These are phyloP conservation scores for Gonioctena quinquepunctata DNA, from an alignment of 1,140 invertebrate genomes.

Conservation along the genomic window DNA sequence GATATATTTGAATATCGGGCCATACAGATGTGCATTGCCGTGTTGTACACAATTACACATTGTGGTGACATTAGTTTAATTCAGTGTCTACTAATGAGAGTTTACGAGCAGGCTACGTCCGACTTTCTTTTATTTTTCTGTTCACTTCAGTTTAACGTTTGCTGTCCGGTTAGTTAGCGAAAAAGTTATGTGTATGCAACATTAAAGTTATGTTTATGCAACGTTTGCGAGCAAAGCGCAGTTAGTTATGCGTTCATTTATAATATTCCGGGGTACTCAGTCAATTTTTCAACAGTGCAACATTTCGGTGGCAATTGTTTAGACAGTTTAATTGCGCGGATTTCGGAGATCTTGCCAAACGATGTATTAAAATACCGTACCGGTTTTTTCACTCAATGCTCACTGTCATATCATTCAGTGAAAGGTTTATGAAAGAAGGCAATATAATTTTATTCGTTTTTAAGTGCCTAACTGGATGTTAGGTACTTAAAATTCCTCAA, in stretches of 20 bases:
- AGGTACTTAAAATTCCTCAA: too few species aligned
- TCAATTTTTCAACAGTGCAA: neutral
- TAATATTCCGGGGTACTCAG: constrained; percentile 14
- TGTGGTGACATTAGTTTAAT: constrained; percentile 54
- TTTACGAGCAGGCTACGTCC: constrained; percentile 46
- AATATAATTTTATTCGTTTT: too few species aligned
- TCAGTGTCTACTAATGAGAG: constrained; percentile 50
- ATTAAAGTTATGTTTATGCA: constrained; percentile 36
- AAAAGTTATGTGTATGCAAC: constrained; percentile 18
- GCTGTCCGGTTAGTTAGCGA: constrained; percentile 38
- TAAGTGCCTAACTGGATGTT: too few species aligned
- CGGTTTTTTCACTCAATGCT: too few species aligned
- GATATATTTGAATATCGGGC: constrained; percentile 50
- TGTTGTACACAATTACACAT: constrained; percentile 51
- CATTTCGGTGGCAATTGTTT: neutral
- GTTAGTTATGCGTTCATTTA: constrained; percentile 26
- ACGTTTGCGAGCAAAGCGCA: constrained; percentile 25
- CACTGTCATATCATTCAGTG: too few species aligned
- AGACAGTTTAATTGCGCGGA: neutral
- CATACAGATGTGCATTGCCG: constrained; percentile 35
- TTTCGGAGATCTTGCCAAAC: neutral
- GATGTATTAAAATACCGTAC: too few species aligned
- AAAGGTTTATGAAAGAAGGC: too few species aligned
- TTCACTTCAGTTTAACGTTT: constrained; percentile 25
- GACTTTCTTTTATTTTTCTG: constrained; percentile 22